Base-by-base conservation (phyloP, 2,113 vertebrate genomes). In the Plecotus auritus region DNA sequence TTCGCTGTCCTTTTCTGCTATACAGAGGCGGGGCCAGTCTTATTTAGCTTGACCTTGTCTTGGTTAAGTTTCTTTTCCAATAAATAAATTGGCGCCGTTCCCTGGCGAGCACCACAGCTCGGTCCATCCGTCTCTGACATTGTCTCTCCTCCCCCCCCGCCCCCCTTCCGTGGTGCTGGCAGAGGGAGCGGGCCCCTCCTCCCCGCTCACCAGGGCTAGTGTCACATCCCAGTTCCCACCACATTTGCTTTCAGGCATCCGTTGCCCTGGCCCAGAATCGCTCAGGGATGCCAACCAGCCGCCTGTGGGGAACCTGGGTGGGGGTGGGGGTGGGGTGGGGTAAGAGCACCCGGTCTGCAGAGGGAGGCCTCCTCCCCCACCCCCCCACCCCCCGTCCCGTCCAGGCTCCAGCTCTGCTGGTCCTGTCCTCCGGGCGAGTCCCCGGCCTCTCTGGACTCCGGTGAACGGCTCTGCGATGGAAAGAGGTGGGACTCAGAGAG, bases 181-280 rank as follows among this genome's bases (percentile, higher is more conserved):
- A 95, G 92, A 45, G 80, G 73, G 86, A 20, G 1, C 40, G 51
- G 2, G 51, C 73, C 35, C 40, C 61, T 40, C 16, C 82, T 90
- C 84, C 73, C 83, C 82, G 93, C 92, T 88, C 96, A 17, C 95
- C 51, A 40, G 0, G 37, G 81, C 96, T 84, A n/a, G 32, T 47
- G 78, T 67, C 26, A 42, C 66, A 40, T 40, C 26, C 66, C 40
- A 12, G 18, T 66, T 54, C 88, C n/a, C 69, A 42, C 2, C 40
- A 20, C 59, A 17, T 72, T 82, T 35, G 47, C 78, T 59, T 59
- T 13, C 59, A 4, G 82, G 51, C 30, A 3, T 6, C 3, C 40
- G 56, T 26, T 72, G 61, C 59, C 56, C 17, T 26, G 67, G 66
- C 73, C 80, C 47, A 9, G 40, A 73, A 20, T 23, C 0, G 1